Evolutionary conservation across 2,113 vertebrate genomes (phyloP).

Genomic region (Trichomycterus rosablanca): DNA sequence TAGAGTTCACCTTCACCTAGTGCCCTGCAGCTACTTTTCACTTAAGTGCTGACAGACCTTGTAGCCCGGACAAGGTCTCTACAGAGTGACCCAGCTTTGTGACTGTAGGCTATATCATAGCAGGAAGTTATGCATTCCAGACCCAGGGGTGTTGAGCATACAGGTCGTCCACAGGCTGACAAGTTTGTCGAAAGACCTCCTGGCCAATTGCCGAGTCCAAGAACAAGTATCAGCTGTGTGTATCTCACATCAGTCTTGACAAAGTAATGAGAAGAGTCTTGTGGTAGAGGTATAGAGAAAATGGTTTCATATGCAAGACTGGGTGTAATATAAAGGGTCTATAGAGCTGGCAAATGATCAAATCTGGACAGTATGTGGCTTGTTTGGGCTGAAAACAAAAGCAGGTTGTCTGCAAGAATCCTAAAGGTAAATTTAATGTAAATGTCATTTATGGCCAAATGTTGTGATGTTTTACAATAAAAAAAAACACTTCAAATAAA

Average conservation of each 20-base stretch:
- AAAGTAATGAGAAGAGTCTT: conserved; percentile 23
- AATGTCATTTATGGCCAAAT: no score
- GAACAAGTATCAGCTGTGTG: no score
- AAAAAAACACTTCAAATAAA: no score
- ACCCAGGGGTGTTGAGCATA: conserved; percentile 24
- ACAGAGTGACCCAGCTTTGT: conserved; percentile 29
- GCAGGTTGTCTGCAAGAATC: no score
- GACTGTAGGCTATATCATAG: conserved; percentile 19
- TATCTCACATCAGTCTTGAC: conserved; percentile 23
- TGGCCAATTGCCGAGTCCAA: conserved; percentile 35
- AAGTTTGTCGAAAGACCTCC: conserved; percentile 30
- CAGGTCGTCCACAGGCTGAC: conserved; percentile 31
- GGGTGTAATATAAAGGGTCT: not conserved
- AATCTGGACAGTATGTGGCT: no score
- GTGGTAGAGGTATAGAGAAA: not conserved
- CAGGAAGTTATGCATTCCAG: conserved; percentile 45
- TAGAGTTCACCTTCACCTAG: conserved; percentile 1
- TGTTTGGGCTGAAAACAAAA: no score
- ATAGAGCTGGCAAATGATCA: no score
- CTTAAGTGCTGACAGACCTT: conserved; percentile 24
- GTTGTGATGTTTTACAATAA: no score
- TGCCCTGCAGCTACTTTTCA: conserved; percentile 2
- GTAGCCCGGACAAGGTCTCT: conserved; percentile 37
- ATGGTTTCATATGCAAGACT: not conserved
- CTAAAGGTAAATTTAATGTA: no score